These are phyloP conservation scores for Nerophis lumbriciformis DNA, from an alignment of 2,113 vertebrate species.

Conservation along the genomic window DNA sequence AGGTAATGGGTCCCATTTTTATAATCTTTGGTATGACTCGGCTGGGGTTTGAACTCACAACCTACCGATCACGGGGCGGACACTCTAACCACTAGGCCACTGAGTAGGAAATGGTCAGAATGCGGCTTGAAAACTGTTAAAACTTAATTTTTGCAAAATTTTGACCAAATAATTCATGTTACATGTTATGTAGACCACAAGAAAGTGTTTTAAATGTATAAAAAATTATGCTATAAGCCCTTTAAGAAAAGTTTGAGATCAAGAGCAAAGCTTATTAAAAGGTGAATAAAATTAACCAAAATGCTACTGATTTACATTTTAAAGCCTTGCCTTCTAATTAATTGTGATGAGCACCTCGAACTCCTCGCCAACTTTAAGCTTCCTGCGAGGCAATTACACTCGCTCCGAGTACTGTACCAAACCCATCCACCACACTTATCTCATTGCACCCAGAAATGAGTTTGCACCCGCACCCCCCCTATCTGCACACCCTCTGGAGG, in stretches of 20 bases:
- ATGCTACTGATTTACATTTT: conserved; percentile 27
- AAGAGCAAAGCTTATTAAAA: background rate
- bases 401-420: conserved; percentile 27
- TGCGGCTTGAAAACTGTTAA: no score
- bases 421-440: conserved; percentile 54
- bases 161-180: no score
- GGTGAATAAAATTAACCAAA: conserved; percentile 3
- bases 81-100: no score
- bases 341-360: conserved; percentile 36
- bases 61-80: no score
- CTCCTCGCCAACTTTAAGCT: conserved; percentile 25
- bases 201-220: no score
- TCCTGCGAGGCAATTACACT: conserved; percentile 50
- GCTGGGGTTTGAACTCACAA: no score
- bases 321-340: conserved; percentile 33
- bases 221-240: no score
- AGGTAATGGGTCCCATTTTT: no score
- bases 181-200: no score
- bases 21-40: no score
- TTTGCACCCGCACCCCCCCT: conserved; percentile 41
- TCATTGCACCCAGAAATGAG: conserved; percentile 55
- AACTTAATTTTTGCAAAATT: no score
- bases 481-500: conserved; percentile 30
- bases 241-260: background rate
- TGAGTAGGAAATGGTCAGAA: no score